phyloP scores from a whole-genome alignment of 2,888 invertebrate species.

The Venusia cambrica region DNA sequence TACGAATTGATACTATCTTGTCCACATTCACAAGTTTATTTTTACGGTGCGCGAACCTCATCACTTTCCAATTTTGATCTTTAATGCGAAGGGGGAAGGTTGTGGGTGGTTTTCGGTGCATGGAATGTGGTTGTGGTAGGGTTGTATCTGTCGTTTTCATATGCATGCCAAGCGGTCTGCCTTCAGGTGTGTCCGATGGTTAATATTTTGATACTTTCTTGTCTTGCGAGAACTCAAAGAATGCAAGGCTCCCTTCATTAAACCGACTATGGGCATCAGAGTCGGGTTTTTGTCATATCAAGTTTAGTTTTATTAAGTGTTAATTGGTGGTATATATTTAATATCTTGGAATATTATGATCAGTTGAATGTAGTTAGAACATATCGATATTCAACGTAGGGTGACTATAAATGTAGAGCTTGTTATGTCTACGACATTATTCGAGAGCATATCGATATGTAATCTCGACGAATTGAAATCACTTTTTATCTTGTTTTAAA shows the following conservation, averaged over 20 bases:
- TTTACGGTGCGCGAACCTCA: slow-evolving; percentile 32
- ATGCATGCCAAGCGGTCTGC: slow-evolving; percentile 69
- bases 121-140: slow-evolving; percentile 32
- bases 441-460: no score
- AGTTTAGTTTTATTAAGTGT: slow-evolving; percentile 38
- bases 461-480: no score
- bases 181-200: slow-evolving; percentile 74
- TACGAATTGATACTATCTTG: slow-evolving; percentile 71
- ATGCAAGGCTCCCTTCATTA: slow-evolving; percentile 50
- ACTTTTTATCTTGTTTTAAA: no score
- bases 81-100: slow-evolving; percentile 34
- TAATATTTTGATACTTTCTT: slow-evolving; percentile 80
- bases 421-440: no score
- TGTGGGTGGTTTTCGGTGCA: slow-evolving; percentile 26
- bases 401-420: slow-evolving; percentile 4
- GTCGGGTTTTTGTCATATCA: slow-evolving; percentile 37
- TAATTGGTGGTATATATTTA: slow-evolving; percentile 39
- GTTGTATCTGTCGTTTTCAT: slow-evolving; percentile 61
- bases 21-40: slow-evolving; percentile 54
- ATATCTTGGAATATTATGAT: slow-evolving; percentile 25
- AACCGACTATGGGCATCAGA: slow-evolving; percentile 41
- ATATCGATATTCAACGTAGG: slow-evolving; percentile 7
- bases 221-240: slow-evolving; percentile 52
- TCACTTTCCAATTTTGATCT: slow-evolving; percentile 38
- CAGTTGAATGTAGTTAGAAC: slow-evolving; percentile 12